Percentiles rank a stretch among this genome's conserved stretches.
Conservation (phyloP, 1,140 invertebrate genomes). For the Rhyacophila brunnea region DNA sequence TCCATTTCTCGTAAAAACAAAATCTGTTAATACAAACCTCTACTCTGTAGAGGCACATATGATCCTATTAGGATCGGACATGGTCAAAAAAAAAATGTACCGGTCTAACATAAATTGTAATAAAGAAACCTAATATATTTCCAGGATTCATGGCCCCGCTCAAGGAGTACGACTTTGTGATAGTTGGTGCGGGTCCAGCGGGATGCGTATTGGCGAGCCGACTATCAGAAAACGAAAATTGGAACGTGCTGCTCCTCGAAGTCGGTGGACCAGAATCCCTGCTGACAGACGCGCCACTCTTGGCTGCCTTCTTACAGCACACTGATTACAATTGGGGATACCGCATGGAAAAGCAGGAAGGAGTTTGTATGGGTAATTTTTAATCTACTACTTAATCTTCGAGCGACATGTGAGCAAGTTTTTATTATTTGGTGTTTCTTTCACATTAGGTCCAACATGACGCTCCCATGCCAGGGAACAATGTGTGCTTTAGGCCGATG, state of each 20-base stretch:
- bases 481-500: too few species aligned
- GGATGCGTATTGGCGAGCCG: conserved; percentile 58
- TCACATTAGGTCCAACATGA: too few species aligned
- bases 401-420: too few species aligned
- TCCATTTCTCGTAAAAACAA: too few species aligned
- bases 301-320: conserved; percentile 60
- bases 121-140: background rate
- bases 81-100: too few species aligned
- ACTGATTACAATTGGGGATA: conserved; percentile 72
- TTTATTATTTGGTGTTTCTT: too few species aligned
- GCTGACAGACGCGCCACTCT: conserved; percentile 63
- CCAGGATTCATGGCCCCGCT: background rate
- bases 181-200: conserved; percentile 76
- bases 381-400: too few species aligned
- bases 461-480: too few species aligned
- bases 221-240: conserved; percentile 61
- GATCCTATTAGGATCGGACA: too few species aligned
- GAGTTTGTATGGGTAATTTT: conserved; percentile 55
- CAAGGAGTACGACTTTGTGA: conserved; percentile 75
- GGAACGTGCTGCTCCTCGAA: conserved; percentile 65
- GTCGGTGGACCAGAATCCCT: conserved; percentile 65
- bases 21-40: too few species aligned
- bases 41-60: too few species aligned
- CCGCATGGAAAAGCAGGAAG: conserved; percentile 62
- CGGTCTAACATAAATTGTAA: too few species aligned